Conservation (phyloP, 2,888 invertebrate genomes). For the Graphium colonna region DNA sequence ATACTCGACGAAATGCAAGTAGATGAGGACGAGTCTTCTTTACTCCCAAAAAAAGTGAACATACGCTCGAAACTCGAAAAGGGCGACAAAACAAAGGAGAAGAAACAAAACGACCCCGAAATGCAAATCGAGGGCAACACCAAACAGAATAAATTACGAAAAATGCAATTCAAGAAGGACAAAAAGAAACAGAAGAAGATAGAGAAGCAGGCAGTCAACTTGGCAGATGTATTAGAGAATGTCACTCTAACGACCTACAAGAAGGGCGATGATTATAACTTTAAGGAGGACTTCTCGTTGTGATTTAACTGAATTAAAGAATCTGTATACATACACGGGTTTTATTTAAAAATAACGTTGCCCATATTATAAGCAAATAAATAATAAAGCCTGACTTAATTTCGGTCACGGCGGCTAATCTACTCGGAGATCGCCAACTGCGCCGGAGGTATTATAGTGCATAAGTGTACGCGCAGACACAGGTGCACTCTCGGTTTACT, state of each 20-base stretch:
- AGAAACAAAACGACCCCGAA: constrained; percentile 80
- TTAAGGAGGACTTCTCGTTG: constrained; percentile 70
- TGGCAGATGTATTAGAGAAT: constrained; percentile 83
- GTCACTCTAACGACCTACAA: constrained; percentile 67
- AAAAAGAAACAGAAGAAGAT: constrained; percentile 71
- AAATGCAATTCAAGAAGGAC: constrained; percentile 82
- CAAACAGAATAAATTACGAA: constrained; percentile 62
- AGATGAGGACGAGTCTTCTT: constrained; percentile 67
- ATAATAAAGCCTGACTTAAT: no score
- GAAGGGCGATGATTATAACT: constrained; percentile 80
- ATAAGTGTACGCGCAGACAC: no score
- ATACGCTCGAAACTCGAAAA: constrained; percentile 62
- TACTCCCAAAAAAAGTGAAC: constrained; percentile 62
- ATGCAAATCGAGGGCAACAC: constrained; percentile 86
- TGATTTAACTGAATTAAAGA: constrained; percentile 13
- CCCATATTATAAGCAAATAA: no score
- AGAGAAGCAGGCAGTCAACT: constrained; percentile 82
- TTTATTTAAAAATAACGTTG: no score
- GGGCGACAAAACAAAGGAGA: constrained; percentile 49
- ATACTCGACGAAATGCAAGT: constrained; percentile 74
- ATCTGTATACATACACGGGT: no score
- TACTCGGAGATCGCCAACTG: no score
- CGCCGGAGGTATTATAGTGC: no score
- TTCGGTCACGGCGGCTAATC: no score
- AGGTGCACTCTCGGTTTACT: no score